Evolutionary conservation across 2,797 vertebrate species (phyloP).

Genomic region (Tauraco hartlaubi): DNA sequence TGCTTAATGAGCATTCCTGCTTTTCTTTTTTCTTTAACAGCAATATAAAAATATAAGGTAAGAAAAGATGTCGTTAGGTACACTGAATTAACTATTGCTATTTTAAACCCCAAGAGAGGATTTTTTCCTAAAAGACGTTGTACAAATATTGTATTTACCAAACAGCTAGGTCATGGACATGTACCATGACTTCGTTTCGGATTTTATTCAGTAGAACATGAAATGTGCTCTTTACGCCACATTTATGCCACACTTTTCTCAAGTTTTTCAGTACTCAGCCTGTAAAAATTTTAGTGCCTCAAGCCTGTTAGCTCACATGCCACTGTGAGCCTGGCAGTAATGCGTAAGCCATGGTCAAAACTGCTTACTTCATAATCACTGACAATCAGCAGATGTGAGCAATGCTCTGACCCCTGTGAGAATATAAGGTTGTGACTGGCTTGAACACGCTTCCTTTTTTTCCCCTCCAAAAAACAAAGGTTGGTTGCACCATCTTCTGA

Average conservation of each 20-base stretch:
- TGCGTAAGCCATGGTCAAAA: constrained; percentile 50
- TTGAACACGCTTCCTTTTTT: background rate
- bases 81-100: background rate
- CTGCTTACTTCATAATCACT: constrained; percentile 66
- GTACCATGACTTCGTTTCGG: background rate
- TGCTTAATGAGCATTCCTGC: background rate
- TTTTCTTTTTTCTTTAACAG: background rate
- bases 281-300: constrained; percentile 70
- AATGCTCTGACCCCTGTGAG: constrained; percentile 20
- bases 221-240: constrained; percentile 42
- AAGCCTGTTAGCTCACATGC: constrained; percentile 24
- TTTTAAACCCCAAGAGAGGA: background rate
- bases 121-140: background rate
- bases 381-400: constrained; percentile 66
- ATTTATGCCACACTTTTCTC: constrained; percentile 29
- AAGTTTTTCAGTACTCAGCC: constrained; percentile 64
- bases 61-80: background rate
- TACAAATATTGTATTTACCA: background rate
- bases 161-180: background rate
- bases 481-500: background rate
- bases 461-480: background rate
- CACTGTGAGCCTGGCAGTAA: constrained; percentile 51
- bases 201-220: constrained; percentile 18
- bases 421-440: constrained; percentile 6
- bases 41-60: background rate